A percentile compares a stretch with the other conserved stretches of the same genome.
These are phyloP conservation scores for Peromyscus nudipes DNA, from an alignment of 2,797 vertebrate species.

Conservation along the genomic window DNA sequence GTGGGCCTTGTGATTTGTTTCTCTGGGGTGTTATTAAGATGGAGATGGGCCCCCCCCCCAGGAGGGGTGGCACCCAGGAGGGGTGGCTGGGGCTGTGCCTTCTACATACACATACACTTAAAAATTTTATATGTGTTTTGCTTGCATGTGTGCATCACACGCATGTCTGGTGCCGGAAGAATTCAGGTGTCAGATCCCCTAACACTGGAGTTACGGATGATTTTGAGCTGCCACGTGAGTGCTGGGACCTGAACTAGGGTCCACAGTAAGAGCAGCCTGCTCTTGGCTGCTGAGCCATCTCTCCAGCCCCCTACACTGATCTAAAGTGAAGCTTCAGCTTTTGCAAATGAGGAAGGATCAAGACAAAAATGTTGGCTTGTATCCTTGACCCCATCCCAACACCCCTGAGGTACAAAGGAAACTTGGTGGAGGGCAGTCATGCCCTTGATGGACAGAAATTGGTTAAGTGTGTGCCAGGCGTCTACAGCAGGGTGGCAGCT, in stretches of 20 bases:
- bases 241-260: neutral
- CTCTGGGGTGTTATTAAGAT: neutral
- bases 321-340: neutral
- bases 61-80: rapidly evolving
- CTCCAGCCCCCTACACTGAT: neutral
- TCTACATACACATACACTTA: neutral
- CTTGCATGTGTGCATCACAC: neutral
- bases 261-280: neutral
- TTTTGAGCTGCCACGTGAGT: neutral
- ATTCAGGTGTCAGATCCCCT: neutral
- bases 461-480: too few relatives aligned
- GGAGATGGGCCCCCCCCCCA: too few relatives aligned
- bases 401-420: neutral
- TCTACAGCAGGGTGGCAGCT: neutral
- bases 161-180: neutral
- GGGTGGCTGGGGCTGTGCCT: neutral
- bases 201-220: neutral
- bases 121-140: neutral
- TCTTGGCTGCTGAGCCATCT: neutral
- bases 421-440: neutral
- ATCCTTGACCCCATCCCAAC: too few relatives aligned
- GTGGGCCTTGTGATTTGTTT: neutral
- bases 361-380: neutral
- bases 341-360: neutral
- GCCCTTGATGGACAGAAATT: neutral